These are phyloP conservation scores for Phasianus colchicus DNA, from an alignment of 2,113 vertebrate species.

Conservation along the genomic window DNA sequence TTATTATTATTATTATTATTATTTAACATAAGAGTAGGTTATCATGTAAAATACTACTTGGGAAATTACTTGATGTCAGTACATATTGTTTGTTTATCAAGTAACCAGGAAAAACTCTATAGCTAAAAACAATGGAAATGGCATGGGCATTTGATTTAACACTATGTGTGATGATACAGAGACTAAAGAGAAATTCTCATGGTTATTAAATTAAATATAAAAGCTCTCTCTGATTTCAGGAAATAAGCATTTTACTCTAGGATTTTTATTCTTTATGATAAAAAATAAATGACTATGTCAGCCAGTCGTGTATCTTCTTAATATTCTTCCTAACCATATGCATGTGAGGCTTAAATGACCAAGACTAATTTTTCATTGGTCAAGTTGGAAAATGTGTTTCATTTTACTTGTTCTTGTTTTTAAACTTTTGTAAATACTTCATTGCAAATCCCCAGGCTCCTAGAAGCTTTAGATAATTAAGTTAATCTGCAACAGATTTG, in stretches of 20 bases:
- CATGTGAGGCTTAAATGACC: not conserved
- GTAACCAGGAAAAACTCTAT: not conserved
- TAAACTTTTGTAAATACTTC: not conserved
- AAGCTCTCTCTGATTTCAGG: not conserved
- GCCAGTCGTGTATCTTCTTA: not conserved
- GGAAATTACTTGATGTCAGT: not conserved
- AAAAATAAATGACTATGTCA: not conserved
- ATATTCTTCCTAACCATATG: not conserved
- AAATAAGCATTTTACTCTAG: not conserved
- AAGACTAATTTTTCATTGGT: not conserved
- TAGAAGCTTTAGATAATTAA: slow-evolving; percentile 60
- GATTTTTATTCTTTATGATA: not conserved
- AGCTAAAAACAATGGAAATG: not conserved
- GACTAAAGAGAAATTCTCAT: not conserved
- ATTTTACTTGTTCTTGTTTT: slow-evolving; percentile 15
- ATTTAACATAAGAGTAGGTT: not conserved
- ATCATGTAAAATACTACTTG: not conserved
- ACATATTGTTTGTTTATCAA: not conserved
- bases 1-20: not conserved
- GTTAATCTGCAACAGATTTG: slow-evolving; percentile 65
- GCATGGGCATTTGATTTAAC: not conserved
- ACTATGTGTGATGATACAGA: rapidly evolving
- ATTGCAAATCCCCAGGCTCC: slow-evolving; percentile 31
- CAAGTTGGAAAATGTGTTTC: not conserved
- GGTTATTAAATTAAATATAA: not conserved